These are phyloP conservation scores for Carcharodon carcharias DNA, from an alignment of 2,797 vertebrate genomes.

Conservation along the genomic window DNA sequence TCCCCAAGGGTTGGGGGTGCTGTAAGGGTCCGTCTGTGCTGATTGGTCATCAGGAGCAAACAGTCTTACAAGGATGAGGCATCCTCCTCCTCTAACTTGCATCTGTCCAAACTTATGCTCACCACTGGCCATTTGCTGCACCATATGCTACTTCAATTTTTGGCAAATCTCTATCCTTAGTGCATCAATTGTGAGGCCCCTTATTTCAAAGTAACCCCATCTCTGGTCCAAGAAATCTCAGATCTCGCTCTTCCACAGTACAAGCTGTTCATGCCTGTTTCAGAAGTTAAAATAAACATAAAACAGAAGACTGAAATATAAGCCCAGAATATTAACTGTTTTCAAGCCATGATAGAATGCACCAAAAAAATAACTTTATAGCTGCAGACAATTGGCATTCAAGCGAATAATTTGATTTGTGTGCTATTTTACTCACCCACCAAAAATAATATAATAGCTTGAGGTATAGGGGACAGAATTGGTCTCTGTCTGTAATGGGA, in stretches of 20 bases:
- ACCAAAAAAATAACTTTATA: not conserved
- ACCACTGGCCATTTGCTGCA: slow-evolving; percentile 23
- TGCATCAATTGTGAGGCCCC: slow-evolving; percentile 34
- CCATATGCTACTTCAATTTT: slow-evolving; percentile 37
- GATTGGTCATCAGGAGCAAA: slow-evolving; percentile 4
- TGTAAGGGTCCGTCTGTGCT: not conserved
- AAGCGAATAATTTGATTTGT: not conserved
- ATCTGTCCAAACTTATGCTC: slow-evolving; percentile 26
- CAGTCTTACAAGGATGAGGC: not conserved
- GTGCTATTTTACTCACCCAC: not conserved
- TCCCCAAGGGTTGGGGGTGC: slow-evolving; percentile 15
- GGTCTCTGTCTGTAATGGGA: not conserved
- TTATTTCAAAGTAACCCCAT: slow-evolving; percentile 30
- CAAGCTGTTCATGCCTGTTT: slow-evolving; percentile 32
- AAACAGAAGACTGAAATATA: not conserved
- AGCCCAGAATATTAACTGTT: not conserved
- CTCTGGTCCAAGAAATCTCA: not conserved
- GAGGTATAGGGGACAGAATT: not conserved
- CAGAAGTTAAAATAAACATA: slow-evolving; percentile 34
- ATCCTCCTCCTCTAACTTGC: slow-evolving; percentile 21
- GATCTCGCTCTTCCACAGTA: not conserved
- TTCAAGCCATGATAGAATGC: not conserved
- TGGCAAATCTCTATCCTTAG: not conserved
- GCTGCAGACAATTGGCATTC: not conserved
- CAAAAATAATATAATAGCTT: not conserved